phyloP scores from a whole-genome alignment of 2,113 vertebrate species.

The Cisticola juncidis region DNA sequence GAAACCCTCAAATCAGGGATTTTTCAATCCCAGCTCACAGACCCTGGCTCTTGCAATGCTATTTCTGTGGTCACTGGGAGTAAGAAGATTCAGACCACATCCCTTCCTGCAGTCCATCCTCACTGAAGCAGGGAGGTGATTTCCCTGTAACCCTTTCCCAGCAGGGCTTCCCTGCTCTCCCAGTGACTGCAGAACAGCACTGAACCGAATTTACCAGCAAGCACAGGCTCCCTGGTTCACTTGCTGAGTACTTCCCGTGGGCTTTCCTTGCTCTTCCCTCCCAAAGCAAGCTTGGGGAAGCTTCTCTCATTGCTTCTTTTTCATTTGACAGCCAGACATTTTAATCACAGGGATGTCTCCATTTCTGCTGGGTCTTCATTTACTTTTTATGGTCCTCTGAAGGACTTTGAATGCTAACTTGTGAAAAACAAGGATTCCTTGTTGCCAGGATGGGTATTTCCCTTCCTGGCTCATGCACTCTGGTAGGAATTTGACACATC shows the following conservation, averaged over 20 bases:
- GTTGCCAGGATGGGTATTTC: background rate
- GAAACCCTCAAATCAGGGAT: background rate
- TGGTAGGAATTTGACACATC: background rate
- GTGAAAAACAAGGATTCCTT: conserved; percentile 6
- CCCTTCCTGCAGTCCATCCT: background rate
- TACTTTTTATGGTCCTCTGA: conserved; percentile 7
- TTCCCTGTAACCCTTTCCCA: background rate
- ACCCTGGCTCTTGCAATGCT: no score
- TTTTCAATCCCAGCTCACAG: background rate
- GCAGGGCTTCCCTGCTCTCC: background rate
- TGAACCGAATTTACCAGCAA: background rate
- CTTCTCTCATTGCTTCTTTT: background rate
- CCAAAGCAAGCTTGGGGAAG: background rate
- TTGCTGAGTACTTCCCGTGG: background rate
- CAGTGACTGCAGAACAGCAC: background rate
- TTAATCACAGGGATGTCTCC: background rate
- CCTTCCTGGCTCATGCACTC: background rate
- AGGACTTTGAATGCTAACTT: background rate
- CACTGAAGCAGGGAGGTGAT: background rate
- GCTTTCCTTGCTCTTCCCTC: background rate
- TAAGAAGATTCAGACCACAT: background rate
- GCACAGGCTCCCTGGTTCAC: no score
- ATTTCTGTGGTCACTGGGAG: background rate
- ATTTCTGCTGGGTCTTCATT: background rate
- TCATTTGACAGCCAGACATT: background rate